Evolutionary conservation across 2,797 vertebrate genomes (phyloP), one percentile per base, ranked within the genome.

Genomic region (Coregonus ussuriensis): DNA sequence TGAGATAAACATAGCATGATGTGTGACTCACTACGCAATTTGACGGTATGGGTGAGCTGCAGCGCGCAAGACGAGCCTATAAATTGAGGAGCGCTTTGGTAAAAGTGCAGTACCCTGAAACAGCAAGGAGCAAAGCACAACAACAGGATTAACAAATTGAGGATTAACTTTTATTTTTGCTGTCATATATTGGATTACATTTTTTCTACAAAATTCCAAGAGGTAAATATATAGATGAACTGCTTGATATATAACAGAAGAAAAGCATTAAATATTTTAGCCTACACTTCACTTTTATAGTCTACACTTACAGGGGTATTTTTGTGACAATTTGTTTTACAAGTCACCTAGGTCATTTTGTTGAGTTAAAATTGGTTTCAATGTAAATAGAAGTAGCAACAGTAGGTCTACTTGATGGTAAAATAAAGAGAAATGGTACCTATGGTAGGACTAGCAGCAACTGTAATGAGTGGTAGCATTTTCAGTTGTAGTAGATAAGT

Each of bases 1-100:
- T 63, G 86, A 83, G 81, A 79, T 87, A 90, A 86, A 84, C 81
- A 87, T 88, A 86, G 91, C 91, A 86, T 76, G 47, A 86, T 74
- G 25, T 14, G 54, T 68, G 29, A 47, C 41, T 47, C 41, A 81
- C 25, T 74, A 88, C 80, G 84, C 65, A 53, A 72, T 69, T 75
- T 85, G 82, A 86, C 81, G 71, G 67, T 69, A 75, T 83, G 65
- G 62, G 74, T 51, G 3, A 59, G 56, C 18, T 29, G 82, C 85
- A 71, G 89, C 80, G 87, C 52, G 15, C 3, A 74, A 56, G 75
- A 87, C 79, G 73, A 83, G 80, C 15, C 80, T 93, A 94, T 94
- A 94, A 91, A 93, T 90, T 88, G 67, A 79, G 74, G 66, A 29
- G 77, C 79, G 76, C 81, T 53, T 75, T 79, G 67, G 14, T 65